Evolutionary conservation across 35 echinoderm and acorn worm genomes (phyloP), one percentile per base, ranked within the genome.

Genomic region (Apostichopus parvimensis): DNA sequence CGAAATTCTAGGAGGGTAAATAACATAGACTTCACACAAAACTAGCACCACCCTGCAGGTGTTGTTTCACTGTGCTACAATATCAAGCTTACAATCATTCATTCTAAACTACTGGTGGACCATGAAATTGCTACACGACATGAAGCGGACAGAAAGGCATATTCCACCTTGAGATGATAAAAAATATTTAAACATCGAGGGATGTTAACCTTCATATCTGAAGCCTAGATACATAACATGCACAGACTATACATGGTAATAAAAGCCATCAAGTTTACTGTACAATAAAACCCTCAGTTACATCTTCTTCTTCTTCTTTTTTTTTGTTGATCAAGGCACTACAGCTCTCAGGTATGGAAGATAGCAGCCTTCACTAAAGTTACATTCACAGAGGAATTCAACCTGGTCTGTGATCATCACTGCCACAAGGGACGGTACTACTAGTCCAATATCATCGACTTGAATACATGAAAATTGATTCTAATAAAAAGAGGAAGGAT

Each of bases 321-420:
- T 20, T 13, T 75, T 75, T 18, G 55, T 55, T 57, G 28, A 82
- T 82, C 79, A 82, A 82, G 79, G 79, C 79, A 82, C 79, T 82
- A 53, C 52, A 82, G 56, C 79, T 82, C 56, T 82, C 79, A 82
- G 56, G 56, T 53, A 82, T 82, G 79, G 79, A 82, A 82, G 79
- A 82, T 82, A 82, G 79, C 79, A 82, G 79, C 79, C 79, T 82
- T 82, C 79, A 82, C 52, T 0, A 82, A 12, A 54, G 6, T 82
- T 0, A 56, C 53, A 82, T 56, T 82, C 79, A 82, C 28, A 55
- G 56, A 82, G 15, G 28, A 15, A n/a, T 82, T 55, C 15, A 82
- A 82, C 79, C 6, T 82, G 79, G 52, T 57, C 17, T 56, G 79
- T 82, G 28, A 56, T 55, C 22, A 55, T 53, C 52, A 82, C 56